Conservation (phyloP, 2,888 invertebrate species). For the Drosophila crucigera region DNA sequence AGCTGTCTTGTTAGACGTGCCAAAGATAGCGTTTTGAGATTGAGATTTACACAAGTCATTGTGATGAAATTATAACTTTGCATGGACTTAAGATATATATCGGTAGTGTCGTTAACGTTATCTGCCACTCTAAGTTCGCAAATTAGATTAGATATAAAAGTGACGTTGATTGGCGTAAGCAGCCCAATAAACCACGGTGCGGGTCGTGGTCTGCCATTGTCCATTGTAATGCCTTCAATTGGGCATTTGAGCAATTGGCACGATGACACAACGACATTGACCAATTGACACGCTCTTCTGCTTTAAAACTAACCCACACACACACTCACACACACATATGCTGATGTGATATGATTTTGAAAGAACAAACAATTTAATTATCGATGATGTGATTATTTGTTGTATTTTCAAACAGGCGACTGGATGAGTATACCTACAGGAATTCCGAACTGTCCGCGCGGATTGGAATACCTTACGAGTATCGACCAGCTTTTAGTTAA, state of each 20-base stretch:
- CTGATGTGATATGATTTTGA: constrained; percentile 17
- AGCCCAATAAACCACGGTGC: constrained; percentile 36
- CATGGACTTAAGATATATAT: constrained; percentile 18
- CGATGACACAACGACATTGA: constrained; percentile 62
- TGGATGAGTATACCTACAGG: constrained; percentile 93
- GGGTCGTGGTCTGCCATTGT: constrained; percentile 25
- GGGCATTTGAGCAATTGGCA: constrained; percentile 59
- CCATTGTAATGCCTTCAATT: constrained; percentile 62
- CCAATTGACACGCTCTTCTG: constrained; percentile 70
- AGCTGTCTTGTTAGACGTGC: constrained; percentile 2
- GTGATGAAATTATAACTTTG: constrained; percentile 63
- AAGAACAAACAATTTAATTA: neutral
- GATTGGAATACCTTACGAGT: constrained; percentile 95
- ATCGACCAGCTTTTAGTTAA: constrained; percentile 93
- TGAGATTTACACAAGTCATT: constrained; percentile 17
- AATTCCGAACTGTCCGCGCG: constrained; percentile 91
- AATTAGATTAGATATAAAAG: constrained; percentile 62
- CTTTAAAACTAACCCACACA: neutral
- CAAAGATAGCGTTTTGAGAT: constrained; percentile 23
- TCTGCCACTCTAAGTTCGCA: constrained; percentile 22
- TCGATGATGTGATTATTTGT: constrained; percentile 10
- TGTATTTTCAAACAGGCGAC: constrained; percentile 87
- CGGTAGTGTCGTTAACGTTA: constrained; percentile 44
- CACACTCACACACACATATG: neutral
- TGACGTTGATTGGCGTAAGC: constrained; percentile 31